These are phyloP conservation scores for Cotesia typhae DNA, from an alignment of 1,140 invertebrate species.

Conservation along the genomic window DNA sequence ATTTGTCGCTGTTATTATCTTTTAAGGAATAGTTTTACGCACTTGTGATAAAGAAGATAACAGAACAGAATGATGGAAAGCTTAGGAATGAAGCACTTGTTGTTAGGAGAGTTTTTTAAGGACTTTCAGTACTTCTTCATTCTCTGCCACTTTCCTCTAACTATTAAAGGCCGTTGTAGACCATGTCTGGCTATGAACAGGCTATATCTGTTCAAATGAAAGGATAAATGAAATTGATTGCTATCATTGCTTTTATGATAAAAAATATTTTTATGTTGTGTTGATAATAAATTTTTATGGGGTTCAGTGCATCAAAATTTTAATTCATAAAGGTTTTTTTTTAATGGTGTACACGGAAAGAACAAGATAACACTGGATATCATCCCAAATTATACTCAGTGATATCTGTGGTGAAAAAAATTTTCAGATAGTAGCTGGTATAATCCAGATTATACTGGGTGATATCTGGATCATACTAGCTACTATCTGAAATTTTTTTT, in stretches of 20 bases:
- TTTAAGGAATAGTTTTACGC: not conserved
- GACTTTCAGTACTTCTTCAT: slow-evolving; percentile 27
- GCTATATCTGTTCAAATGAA: slow-evolving; percentile 6
- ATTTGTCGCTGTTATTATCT: not conserved
- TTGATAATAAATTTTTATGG: too few species aligned
- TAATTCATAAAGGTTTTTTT: too few species aligned
- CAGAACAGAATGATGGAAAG: slow-evolving; percentile 17
- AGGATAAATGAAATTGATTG: slow-evolving; percentile 1
- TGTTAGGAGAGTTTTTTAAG: slow-evolving; percentile 29
- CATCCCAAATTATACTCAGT: too few species aligned
- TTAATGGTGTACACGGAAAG: too few species aligned
- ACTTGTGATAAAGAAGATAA: slow-evolving; percentile 35
- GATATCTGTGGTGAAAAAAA: too few species aligned
- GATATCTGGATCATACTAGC: too few species aligned
- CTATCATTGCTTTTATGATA: not conserved
- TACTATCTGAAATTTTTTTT: too few species aligned
- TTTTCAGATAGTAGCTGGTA: too few species aligned
- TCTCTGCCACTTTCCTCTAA: slow-evolving; percentile 11
- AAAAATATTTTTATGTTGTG: not conserved
- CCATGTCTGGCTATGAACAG: too few species aligned
- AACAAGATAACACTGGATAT: too few species aligned
- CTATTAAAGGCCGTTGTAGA: slow-evolving; percentile 24
- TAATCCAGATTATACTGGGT: too few species aligned
- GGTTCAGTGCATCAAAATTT: too few species aligned
- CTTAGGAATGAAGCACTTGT: slow-evolving; percentile 16